A percentile compares a stretch with the other conserved stretches of the same genome.
Conservation (phyloP, 2,888 invertebrate species). For the Lamellibrachia columna region DNA sequence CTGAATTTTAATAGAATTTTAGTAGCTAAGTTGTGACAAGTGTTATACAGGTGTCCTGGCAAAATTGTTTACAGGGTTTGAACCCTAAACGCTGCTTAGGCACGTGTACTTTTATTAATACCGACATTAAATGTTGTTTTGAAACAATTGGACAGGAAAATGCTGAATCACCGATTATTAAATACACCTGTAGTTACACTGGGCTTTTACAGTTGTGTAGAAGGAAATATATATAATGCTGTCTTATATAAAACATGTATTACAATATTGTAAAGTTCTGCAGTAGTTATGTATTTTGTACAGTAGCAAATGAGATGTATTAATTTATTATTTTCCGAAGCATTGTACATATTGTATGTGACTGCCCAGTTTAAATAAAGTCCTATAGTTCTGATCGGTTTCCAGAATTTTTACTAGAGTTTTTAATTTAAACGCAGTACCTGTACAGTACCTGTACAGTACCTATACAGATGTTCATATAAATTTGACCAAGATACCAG, state of each 20-base stretch:
- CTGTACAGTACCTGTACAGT: background rate
- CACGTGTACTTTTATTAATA: background rate
- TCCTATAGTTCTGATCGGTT: conserved; percentile 6
- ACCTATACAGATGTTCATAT: background rate
- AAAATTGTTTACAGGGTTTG: background rate
- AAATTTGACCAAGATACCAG: background rate
- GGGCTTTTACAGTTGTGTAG: background rate
- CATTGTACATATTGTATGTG: background rate
- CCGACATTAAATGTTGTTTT: background rate
- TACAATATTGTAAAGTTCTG: conserved; percentile 20
- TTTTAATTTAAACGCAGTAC: background rate
- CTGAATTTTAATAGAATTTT: background rate
- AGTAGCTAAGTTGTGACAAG: background rate
- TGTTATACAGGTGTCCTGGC: background rate
- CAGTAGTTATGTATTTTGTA: conserved; percentile 17
- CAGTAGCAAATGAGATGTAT: background rate
- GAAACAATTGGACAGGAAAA: background rate
- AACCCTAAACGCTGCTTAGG: background rate
- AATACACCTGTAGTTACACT: background rate
- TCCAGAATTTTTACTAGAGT: background rate
- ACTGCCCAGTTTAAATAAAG: conserved; percentile 22
- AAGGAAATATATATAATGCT: conserved; percentile 13
- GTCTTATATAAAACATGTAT: background rate
- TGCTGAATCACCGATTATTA: background rate
- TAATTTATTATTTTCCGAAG: conserved; percentile 20